Evolutionary conservation across 2,888 invertebrate genomes (phyloP), one percentile per base, ranked within the genome.

Genomic region (Glyphotaelius pellucidus): DNA sequence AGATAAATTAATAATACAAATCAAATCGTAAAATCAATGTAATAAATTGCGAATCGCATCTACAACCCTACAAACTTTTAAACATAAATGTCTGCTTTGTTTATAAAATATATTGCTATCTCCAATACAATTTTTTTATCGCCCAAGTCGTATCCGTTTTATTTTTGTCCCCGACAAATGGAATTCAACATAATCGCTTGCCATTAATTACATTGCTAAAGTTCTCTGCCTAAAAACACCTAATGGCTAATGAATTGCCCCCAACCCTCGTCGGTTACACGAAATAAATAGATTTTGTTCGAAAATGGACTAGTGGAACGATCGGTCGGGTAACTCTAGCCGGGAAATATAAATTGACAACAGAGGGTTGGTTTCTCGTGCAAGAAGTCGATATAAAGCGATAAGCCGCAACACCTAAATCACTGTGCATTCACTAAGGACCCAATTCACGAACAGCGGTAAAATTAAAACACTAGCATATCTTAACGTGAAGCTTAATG

Each of bases 211-310:
- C 52, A 67, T 19, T 67, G 25, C 52, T 67, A 67, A 67, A 25
- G 5, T 67, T 67, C 25, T 67, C 25, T n/a, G 9, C 25, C 67
- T 67, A 67, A 67, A 67, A 67, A 67, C 67, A 67, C 25, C 25
- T 67, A 67, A 25, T n/a, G 67, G 67, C 7, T 67, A 67, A 67
- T 67, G 52, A 67, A 67, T 67, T 19, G 19, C 52, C 19, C n/a
- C 67, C 67, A 9, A 67, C 25, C 67, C n/a, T n/a, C 67, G 25
- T 67, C 9, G 67, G 67, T 67, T 67, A 52, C 67, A 67, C 25
- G 67, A 67, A 67, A 67, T 32, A 83, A 83, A 35, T 83, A 83
- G 32, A 32, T 38, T 83, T 83, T 35, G 83, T 83, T 38, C 25
- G 83, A 35, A 25, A 83, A 38, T 25, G 35, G 35, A 32, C 83